These are phyloP conservation scores for Enteromius viviparus DNA, from an alignment of 2,797 vertebrate species.

Conservation along the genomic window DNA sequence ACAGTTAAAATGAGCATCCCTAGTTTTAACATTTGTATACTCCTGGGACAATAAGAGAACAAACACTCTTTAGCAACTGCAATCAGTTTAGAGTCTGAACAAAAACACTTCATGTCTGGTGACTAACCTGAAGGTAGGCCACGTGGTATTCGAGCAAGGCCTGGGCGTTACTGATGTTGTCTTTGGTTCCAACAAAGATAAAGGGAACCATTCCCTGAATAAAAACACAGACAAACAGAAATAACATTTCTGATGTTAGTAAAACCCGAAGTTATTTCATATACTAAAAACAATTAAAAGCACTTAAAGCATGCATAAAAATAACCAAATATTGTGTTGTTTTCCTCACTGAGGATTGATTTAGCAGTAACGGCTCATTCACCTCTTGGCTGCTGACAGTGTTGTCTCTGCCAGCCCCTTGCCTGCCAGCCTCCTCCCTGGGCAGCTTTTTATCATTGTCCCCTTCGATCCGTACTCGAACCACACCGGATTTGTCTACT, in stretches of 20 bases:
- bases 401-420: conserved; percentile 75
- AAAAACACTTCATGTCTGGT: background rate
- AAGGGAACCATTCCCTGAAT: conserved; percentile 91
- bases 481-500: conserved; percentile 93
- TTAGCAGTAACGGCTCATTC: conserved; percentile 65
- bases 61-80: background rate
- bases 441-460: conserved; percentile 93
- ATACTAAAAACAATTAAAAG: background rate
- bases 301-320: background rate
- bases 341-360: conserved; percentile 20
- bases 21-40: background rate
- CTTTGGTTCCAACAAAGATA: conserved; percentile 91
- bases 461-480: conserved; percentile 91
- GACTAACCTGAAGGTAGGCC: conserved; percentile 88
- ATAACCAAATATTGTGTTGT: background rate
- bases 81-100: background rate
- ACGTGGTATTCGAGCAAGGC: conserved; percentile 92
- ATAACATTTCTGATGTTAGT: background rate
- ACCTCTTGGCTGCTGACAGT: conserved; percentile 77
- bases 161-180: conserved; percentile 93
- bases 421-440: conserved; percentile 85
- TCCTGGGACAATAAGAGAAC: background rate
- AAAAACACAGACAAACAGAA: background rate
- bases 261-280: background rate
- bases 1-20: no score